Conservation (phyloP, 2,797 vertebrate genomes). For the Schizopygopsis pylzovi region DNA sequence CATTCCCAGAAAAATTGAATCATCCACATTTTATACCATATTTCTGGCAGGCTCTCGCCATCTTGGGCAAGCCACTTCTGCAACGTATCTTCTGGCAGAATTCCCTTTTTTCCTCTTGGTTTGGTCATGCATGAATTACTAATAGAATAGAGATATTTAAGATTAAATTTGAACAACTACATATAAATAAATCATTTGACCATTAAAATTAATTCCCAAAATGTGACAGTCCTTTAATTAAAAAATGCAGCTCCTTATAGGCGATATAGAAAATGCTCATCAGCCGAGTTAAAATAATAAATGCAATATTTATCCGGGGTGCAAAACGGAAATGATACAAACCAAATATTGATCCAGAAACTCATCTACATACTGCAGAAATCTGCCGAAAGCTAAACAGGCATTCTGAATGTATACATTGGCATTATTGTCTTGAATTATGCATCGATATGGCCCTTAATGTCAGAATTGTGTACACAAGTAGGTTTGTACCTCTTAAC, state of each 20-base stretch:
- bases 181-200: neutral
- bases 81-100: neutral
- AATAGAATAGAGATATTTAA: neutral
- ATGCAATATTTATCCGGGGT: conserved; percentile 17
- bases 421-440: conserved; percentile 51
- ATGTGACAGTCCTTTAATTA: neutral
- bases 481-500: conserved; percentile 35
- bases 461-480: conserved; percentile 46
- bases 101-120: neutral
- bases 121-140: neutral
- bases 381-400: conserved; percentile 54
- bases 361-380: conserved; percentile 35
- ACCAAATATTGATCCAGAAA: conserved; percentile 34
- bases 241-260: conserved; percentile 3
- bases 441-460: conserved; percentile 47
- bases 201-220: neutral
- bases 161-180: neutral
- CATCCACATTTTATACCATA: neutral
- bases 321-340: conserved; percentile 23
- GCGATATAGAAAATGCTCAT: conserved; percentile 1
- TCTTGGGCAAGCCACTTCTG: conserved; percentile 3
- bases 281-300: neutral
- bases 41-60: neutral
- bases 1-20: neutral
- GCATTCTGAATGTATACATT: conserved; percentile 45